These are phyloP conservation scores for Serripes groenlandicus DNA, from an alignment of 2,888 invertebrate genomes.

Conservation along the genomic window DNA sequence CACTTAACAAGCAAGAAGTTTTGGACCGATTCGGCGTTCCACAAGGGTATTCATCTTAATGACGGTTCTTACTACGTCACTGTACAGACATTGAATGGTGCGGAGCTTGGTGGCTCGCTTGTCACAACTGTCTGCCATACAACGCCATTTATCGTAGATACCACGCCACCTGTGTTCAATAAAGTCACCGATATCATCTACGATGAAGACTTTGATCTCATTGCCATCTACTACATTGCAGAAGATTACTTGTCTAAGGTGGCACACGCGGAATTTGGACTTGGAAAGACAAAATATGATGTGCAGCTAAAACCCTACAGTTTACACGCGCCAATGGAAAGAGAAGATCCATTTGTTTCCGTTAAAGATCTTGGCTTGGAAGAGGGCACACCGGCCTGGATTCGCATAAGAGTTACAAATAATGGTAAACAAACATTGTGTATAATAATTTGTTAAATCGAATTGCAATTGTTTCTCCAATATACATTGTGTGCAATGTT, in stretches of 20 bases:
- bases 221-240: conserved; percentile 73
- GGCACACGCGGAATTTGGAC: conserved; percentile 73
- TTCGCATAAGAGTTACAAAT: conserved; percentile 74
- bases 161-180: conserved; percentile 71
- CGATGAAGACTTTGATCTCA: conserved; percentile 75
- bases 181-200: conserved; percentile 72
- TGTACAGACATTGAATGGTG: conserved; percentile 73
- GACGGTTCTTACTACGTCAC: conserved; percentile 78
- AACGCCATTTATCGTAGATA: conserved; percentile 74
- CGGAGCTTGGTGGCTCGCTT: conserved; percentile 73
- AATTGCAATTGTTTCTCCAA: too few species aligned
- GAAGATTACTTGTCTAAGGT: conserved; percentile 69
- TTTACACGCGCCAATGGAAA: conserved; percentile 63
- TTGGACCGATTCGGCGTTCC: conserved; percentile 77
- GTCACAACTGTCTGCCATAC: conserved; percentile 78
- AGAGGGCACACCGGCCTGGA: conserved; percentile 78
- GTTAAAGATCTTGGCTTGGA: conserved; percentile 72
- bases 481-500: too few species aligned
- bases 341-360: conserved; percentile 68
- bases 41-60: conserved; percentile 68
- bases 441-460: too few species aligned
- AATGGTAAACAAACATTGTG: too few species aligned
- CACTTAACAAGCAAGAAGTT: conserved; percentile 69
- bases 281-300: conserved; percentile 76
- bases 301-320: conserved; percentile 69